Base-by-base conservation (phyloP, 1,140 invertebrate genomes). In the Nasonia giraulti region DNA sequence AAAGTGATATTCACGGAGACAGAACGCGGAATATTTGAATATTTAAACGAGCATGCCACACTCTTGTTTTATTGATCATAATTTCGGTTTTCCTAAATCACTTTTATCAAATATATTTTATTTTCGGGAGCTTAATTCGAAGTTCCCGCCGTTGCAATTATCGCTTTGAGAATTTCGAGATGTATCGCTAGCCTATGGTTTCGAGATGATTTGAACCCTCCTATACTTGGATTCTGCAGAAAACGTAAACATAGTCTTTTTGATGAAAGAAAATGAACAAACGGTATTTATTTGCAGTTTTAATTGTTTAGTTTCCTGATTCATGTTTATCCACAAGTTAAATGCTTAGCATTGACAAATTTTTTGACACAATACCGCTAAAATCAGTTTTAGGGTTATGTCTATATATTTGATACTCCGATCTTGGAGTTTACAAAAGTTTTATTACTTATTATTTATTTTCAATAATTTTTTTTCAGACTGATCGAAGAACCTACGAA, bases 351-450 rank as follows among this genome's bases (percentile, higher is more conserved):
- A 3, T 62, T n/a, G 55, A 62, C 5, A 62, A 4, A 5, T 62
- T 62, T 62, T 62, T 14, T 5, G 0, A 55, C 17, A 20, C 5
- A 50, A 50, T 50, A 62, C 17, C 17, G 20, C 14, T n/a, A n/a
- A 20, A 62, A 62, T 62, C 55, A 20, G 69, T 31, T 66, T 76
- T 68, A 50, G 68, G 82, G 83, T 84, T 84, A 84, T 80, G 69
- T 80, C 74, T 75, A 31, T 80, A 17, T 27, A 17, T 27, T n/a
- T n/a, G 7, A 31, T 55, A 2, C 3, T 66, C 47, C 62, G 27
- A n/a, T 74, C 37, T 3, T 75, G 31, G 68, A 71, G n/a, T 55
- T 79, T 79, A 10, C 14, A 62, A 66, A 17, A 79, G 11, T 55
- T 20, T 44, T 20, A 4, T 84, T 75, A 27, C 7, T 11, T 68